Evolutionary conservation across 2,888 invertebrate species (phyloP), one percentile per base, ranked within the genome.

Genomic region (Drosophila anceps): DNA sequence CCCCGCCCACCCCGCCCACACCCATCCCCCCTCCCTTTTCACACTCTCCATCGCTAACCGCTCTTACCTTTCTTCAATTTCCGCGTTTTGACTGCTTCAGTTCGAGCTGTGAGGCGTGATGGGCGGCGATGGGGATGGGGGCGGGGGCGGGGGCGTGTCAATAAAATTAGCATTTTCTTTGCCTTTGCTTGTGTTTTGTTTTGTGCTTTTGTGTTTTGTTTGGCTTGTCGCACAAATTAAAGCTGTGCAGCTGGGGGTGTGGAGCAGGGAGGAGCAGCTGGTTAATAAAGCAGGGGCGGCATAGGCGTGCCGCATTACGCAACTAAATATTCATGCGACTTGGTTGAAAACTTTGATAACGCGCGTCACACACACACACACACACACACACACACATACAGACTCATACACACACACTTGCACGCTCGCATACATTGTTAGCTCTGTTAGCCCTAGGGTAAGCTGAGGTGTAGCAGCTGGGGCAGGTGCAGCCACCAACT

Each of bases 111-210:
- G 27, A 15, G 44, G 24, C n/a, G 39, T 4, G 5, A 10, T 5
- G 1, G 51, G 27, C 48, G 73, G 82, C 15, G 79, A n/a, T n/a
- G n/a, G n/a, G n/a, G n/a, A n/a, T n/a, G n/a, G n/a, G n/a, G 6
- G 15, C 46, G n/a, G 0, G 1, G 53, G 0, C 0, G 53, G 24
- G 63, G 81, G 89, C 59, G 84, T 86, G 90, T 88, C 90, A 86
- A 86, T 86, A 90, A 86, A 86, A 86, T 86, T 86, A 81, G 90
- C 89, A 90, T 86, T 88, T 86, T 75, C 89, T 84, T 90, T 90
- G 87, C 74, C 83, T 88, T 75, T 57, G 67, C 59, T 69, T 72
- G 41, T 64, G 75, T 60, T 63, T 59, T 53, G 50, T 43, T 59
- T 64, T 81, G 24, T 68, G 48, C 48, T 48, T 48, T 48, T 72